Base-by-base conservation (phyloP, 2,888 invertebrate species). In the Drosophila falleni region DNA sequence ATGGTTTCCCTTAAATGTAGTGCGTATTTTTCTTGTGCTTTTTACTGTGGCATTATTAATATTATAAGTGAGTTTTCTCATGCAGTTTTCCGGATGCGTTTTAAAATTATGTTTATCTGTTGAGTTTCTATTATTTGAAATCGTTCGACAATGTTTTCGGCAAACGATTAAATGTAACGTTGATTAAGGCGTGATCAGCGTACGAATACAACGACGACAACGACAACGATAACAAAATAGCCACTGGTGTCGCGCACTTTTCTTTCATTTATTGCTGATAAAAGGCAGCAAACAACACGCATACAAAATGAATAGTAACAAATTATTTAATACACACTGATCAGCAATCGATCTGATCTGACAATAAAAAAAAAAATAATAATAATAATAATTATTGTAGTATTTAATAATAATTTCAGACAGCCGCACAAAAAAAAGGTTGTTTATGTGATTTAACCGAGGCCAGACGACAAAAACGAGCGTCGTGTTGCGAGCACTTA, bases 401-500 rank as follows among this genome's bases (percentile, higher is more conserved):
- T 37, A 37, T 37, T 46, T 69, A 39, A 23, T 58, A 73, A 46
- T 47, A 29, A 53, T 65, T 65, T 71, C 23, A 6, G 59, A 39
- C 31, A 49, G 54, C 53, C 71, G 74, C 46, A 56, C 42, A 39
- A 51, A 53, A 47, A 42, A 44, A 60, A 10, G 2, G 13, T 29
- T 35, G 19, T 41, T 51, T 51, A 19, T 37, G 19, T 23, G 46
- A 33, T 56, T 56, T 56, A 56, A 35, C 33, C 44, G 33, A 46
- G 26, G 35, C 26, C n/a, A 56, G n/a, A 46, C 56, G 23, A 46
- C 56, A 49, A 46, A 55, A 59, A 50, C 58, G 61, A 74, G 71
- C 64, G 62, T 33, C 66, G 76, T 81, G 81, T 83, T 87, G 87
- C 89, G 91, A 91, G 88, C 91, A 89, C 89, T 86, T 83, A 86